phyloP scores from a whole-genome alignment of 2,888 invertebrate genomes.

The Malacosoma neustria region DNA sequence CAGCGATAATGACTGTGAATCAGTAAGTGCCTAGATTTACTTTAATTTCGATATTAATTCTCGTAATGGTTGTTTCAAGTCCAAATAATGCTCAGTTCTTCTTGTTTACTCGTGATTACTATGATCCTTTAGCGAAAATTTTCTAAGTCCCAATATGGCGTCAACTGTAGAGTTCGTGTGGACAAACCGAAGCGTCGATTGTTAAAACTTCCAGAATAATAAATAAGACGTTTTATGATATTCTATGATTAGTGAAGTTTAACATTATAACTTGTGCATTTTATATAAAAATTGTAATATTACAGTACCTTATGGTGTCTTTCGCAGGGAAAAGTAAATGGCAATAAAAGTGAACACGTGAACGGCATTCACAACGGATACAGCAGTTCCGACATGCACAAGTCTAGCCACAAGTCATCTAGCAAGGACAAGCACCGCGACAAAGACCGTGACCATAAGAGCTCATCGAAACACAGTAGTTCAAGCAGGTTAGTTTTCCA shows the following conservation, averaged over 20 bases:
- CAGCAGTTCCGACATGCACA: slow-evolving; percentile 67
- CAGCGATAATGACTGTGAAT: slow-evolving; percentile 72
- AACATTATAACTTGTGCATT: slow-evolving; percentile 9
- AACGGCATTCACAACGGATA: slow-evolving; percentile 90
- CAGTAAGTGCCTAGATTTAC: slow-evolving; percentile 70
- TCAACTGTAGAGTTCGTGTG: slow-evolving; percentile 79
- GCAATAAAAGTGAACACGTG: slow-evolving; percentile 76
- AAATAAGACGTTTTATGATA: slow-evolving; percentile 6
- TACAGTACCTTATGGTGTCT: slow-evolving; percentile 13
- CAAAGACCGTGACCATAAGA: slow-evolving; percentile 77
- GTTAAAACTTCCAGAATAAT: slow-evolving; percentile 13
- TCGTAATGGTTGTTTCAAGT: slow-evolving; percentile 15
- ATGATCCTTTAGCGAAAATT: slow-evolving; percentile 63
- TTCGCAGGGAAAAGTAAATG: slow-evolving; percentile 68
- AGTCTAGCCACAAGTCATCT: slow-evolving; percentile 79
- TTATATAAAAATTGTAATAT: slow-evolving; percentile 11
- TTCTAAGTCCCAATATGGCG: slow-evolving; percentile 92
- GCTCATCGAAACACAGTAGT: slow-evolving; percentile 63
- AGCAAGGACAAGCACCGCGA: slow-evolving; percentile 81
- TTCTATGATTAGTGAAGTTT: slow-evolving; percentile 1
- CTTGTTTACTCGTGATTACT: slow-evolving; percentile 68
- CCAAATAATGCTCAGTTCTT: slow-evolving; percentile 14
- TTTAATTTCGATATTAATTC: slow-evolving; percentile 17
- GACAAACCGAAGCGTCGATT: slow-evolving; percentile 54
- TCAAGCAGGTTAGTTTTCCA: slow-evolving; percentile 66